Percentiles rank a stretch among this genome's conserved stretches.
phyloP scores from a whole-genome alignment of 2,888 invertebrate genomes.

The Ganaspis brasiliensis region DNA sequence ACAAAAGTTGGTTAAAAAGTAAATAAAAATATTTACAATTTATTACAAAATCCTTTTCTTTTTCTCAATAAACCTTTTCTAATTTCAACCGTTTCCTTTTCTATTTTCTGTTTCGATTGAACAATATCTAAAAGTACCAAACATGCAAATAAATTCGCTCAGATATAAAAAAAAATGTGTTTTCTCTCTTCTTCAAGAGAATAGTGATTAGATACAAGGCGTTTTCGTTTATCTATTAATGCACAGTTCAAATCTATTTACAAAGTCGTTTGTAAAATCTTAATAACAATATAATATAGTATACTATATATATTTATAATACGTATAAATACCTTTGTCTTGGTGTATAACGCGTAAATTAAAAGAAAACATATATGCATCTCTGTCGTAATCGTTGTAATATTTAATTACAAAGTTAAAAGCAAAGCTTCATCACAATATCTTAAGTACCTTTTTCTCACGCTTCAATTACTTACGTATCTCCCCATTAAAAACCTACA shows the following conservation, averaged over 20 bases:
- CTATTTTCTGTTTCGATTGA: no score
- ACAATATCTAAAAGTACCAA: constrained; percentile 7
- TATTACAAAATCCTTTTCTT: no score
- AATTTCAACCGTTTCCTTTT: no score
- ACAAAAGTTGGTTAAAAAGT: no score
- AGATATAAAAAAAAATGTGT: not conserved
- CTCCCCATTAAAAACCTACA: not conserved
- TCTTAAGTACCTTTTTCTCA: constrained; percentile 24
- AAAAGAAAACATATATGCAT: constrained; percentile 48
- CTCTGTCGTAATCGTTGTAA: constrained; percentile 41
- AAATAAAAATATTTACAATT: no score
- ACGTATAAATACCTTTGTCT: constrained; percentile 54
- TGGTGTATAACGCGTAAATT: constrained; percentile 47
- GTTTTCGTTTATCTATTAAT: constrained; percentile 24
- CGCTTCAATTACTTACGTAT: not conserved
- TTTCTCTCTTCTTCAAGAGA: constrained; percentile 8
- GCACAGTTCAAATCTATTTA: constrained; percentile 31
- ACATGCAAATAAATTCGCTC: not conserved
- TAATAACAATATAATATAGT: constrained; percentile 51
- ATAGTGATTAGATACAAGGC: constrained; percentile 26
- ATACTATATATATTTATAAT: constrained; percentile 51
- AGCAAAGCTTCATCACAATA: constrained; percentile 42
- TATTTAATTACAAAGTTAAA: constrained; percentile 43
- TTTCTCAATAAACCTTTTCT: no score
- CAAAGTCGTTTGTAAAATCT: constrained; percentile 40